Evolutionary conservation across 2,797 vertebrate species (phyloP).

Genomic region (Phrynocephalus forsythii): DNA sequence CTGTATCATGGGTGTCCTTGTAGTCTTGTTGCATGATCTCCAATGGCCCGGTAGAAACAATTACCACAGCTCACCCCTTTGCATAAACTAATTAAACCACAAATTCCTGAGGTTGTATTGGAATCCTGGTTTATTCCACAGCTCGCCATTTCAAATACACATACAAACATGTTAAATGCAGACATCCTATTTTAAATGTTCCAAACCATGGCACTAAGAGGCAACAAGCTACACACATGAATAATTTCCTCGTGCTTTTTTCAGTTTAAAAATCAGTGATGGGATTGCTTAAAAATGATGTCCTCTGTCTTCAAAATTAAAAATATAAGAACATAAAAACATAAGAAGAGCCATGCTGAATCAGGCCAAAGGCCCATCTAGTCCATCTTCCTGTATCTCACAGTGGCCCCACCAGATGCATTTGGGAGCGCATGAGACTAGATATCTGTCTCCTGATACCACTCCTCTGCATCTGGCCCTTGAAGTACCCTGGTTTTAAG

Average conservation of each 20-base stretch:
- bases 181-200: background rate
- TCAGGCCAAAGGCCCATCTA: no score
- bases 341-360: no score
- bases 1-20: background rate
- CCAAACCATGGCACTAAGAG: background rate
- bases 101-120: background rate
- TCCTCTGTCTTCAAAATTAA: background rate
- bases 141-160: background rate
- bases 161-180: background rate
- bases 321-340: background rate
- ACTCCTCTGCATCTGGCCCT: no score
- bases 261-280: background rate
- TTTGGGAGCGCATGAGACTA: no score
- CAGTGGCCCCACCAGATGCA: no score
- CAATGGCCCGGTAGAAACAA: background rate
- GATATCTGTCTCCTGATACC: no score
- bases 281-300: background rate
- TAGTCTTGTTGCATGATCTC: background rate
- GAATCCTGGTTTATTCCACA: background rate
- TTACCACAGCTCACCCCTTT: background rate
- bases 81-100: background rate
- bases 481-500: no score
- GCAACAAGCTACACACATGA: background rate
- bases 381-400: no score
- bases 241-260: background rate